Evolutionary conservation across 1,140 invertebrate genomes (phyloP).

Genomic region (Lanistes nyassanus): DNA sequence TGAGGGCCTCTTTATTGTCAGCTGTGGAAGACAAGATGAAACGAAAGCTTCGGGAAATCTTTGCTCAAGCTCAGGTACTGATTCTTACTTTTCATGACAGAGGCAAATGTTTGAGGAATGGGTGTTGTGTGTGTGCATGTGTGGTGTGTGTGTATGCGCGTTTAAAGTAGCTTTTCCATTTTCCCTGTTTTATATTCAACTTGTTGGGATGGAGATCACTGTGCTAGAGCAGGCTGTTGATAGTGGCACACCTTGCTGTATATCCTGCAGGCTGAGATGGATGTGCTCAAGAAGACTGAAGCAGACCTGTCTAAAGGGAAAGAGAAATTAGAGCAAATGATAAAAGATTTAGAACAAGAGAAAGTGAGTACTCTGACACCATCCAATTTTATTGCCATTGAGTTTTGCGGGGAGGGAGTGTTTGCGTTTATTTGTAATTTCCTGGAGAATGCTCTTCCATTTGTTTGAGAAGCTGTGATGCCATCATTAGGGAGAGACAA

Average conservation of each 20-base stretch:
- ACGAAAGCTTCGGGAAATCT: slow-evolving; percentile 86
- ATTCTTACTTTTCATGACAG: no score
- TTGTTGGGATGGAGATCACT: background rate
- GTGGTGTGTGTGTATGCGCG: no score
- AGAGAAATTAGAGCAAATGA: slow-evolving; percentile 82
- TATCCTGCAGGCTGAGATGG: slow-evolving; percentile 85
- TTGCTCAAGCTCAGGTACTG: slow-evolving; percentile 77
- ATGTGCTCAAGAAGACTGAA: slow-evolving; percentile 88
- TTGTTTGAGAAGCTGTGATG: no score
- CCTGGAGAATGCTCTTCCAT: background rate
- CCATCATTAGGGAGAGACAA: no score
- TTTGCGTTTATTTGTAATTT: background rate
- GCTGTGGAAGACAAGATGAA: slow-evolving; percentile 95
- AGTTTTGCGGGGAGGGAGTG: background rate
- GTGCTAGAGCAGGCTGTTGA: background rate
- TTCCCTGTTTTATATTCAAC: no score
- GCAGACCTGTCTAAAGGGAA: slow-evolving; percentile 90
- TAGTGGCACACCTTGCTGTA: no score
- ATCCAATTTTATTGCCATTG: no score
- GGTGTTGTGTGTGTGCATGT: no score
- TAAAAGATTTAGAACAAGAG: slow-evolving; percentile 85
- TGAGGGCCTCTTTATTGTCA: slow-evolving; percentile 90
- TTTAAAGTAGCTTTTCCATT: background rate
- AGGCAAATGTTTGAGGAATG: no score
- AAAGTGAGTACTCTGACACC: slow-evolving; percentile 72